phyloP scores from a whole-genome alignment of 2,797 vertebrate species.

The Muscicapa comitata region DNA sequence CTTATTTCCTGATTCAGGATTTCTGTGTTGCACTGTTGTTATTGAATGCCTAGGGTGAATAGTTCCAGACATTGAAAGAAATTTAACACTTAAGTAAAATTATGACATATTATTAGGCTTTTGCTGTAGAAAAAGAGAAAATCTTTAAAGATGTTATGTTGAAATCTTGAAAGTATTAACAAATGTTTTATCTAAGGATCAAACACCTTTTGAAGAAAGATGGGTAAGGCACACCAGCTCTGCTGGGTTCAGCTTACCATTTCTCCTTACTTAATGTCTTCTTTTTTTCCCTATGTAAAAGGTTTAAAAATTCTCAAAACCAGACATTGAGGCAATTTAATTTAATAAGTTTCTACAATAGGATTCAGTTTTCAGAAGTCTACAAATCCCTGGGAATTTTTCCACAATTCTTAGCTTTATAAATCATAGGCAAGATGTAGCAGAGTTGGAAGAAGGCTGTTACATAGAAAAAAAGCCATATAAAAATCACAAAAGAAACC shows the following conservation, averaged over 20 bases:
- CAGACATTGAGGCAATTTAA: background rate
- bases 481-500: background rate
- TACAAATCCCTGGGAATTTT: background rate
- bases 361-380: background rate
- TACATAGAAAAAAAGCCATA: background rate
- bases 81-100: slow-evolving; percentile 62
- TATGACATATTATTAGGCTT: slow-evolving; percentile 39
- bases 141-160: slow-evolving; percentile 59
- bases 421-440: background rate
- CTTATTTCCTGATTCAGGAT: background rate
- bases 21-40: background rate
- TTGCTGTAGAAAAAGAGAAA: slow-evolving; percentile 25
- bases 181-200: slow-evolving; percentile 72
- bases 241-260: slow-evolving; percentile 1
- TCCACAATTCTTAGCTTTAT: background rate
- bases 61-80: background rate
- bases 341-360: background rate
- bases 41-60: background rate
- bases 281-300: background rate
- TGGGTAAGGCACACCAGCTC: slow-evolving; percentile 32
- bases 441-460: background rate
- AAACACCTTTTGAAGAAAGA: slow-evolving; percentile 67
- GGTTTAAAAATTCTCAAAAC: background rate
- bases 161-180: slow-evolving; percentile 71
- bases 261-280: background rate